These are phyloP conservation scores for Mionectes macconnelli DNA, from an alignment of 2,113 vertebrate species.

Conservation along the genomic window DNA sequence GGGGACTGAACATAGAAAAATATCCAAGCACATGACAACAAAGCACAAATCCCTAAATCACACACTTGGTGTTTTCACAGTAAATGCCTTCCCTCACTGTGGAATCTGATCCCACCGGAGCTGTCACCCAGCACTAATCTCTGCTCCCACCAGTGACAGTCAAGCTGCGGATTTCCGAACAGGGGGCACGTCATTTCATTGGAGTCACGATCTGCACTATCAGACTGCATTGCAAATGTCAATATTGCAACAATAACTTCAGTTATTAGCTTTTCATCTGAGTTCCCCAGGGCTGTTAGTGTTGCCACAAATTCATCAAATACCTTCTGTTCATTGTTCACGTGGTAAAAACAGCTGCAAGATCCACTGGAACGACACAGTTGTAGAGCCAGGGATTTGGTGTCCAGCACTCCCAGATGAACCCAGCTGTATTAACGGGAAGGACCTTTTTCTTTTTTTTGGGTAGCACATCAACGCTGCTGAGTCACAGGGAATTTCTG, in stretches of 20 bases:
- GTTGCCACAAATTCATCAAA: background rate
- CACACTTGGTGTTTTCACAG: background rate
- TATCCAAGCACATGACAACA: background rate
- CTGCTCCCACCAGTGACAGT: background rate
- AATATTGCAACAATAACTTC: background rate
- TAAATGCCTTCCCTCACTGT: background rate
- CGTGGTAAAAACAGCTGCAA: background rate
- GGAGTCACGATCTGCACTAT: background rate
- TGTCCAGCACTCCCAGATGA: background rate
- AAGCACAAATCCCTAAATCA: background rate
- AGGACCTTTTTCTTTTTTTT: background rate
- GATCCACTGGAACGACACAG: background rate
- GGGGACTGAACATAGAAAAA: background rate
- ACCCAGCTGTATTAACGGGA: background rate
- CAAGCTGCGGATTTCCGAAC: background rate
- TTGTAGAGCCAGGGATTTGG: background rate
- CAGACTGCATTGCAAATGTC: background rate
- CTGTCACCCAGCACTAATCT: background rate
- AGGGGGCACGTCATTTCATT: background rate
- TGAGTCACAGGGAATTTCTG: background rate
- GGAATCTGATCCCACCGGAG: background rate
- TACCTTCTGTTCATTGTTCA: constrained; percentile 15
- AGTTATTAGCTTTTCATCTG: background rate
- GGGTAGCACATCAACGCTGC: background rate
- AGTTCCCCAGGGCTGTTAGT: background rate